Evolutionary conservation across 2,888 invertebrate species (phyloP), one percentile per base, ranked within the genome.

Genomic region (Philopedon plagiatum): DNA sequence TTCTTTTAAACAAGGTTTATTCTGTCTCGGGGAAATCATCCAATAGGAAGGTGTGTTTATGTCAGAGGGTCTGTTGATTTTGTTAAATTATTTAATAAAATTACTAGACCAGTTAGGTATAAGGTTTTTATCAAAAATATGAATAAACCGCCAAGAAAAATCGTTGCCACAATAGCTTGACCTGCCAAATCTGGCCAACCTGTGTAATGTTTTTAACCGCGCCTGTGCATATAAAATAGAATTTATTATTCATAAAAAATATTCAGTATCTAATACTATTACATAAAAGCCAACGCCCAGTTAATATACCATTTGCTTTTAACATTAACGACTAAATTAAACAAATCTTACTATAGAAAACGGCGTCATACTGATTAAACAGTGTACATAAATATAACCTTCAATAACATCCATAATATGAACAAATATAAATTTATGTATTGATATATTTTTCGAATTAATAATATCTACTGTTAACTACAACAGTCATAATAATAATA

Each of bases 361-460:
- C 11, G n/a, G 21, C 46, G 46, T 46, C 46, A 21, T 46, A 11
- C 46, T n/a, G 46, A 46, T 46, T 23, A 11, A 46, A 46, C 23
- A 46, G 23, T 46, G 44, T 44, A 46, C 8, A 21, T 7, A 23
- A 46, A 46, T 46, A 23, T 46, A 46, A 46, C 46, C 46, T 46
- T 46, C 46, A 51, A 51, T 51, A 51, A 29, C 51, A 54, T 29
- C 51, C 15, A 29, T 18, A 54, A 29, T 54, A 54, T 23, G 29
- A 29, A 54, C 18, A 15, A 29, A 32, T 9, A 54, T 13, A 41
- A 41, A 26, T 26, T 11, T 26, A 13, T 49, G 8, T 37, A 57
- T 39, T 39, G 21, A 21, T 60, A 60, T 60, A 60, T 60, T 60
- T 60, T 60, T 60, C 13, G 60, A 60, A 60, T 60, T 60, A 41